Conservation (phyloP, 1,140 invertebrate species). For the Monochamus saltuarius region DNA sequence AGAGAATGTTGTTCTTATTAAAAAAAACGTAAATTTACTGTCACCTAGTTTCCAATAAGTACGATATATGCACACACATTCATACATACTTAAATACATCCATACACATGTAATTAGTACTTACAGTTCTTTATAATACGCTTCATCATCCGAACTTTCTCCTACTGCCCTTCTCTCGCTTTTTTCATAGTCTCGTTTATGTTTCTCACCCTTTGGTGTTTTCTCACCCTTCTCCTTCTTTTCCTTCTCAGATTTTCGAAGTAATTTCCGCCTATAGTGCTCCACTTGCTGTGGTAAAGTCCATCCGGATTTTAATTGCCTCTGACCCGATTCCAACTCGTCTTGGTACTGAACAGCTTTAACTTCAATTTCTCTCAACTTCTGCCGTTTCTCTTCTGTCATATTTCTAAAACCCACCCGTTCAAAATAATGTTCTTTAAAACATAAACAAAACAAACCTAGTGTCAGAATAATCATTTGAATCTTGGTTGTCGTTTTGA, state of each 20-base stretch:
- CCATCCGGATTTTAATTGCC: conserved; percentile 75
- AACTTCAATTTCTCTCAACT: conserved; percentile 89
- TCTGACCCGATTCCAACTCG: conserved; percentile 85
- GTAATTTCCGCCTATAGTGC: conserved; percentile 87
- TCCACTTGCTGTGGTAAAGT: conserved; percentile 82
- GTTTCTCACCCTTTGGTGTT: conserved; percentile 39
- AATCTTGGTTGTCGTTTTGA: conserved; percentile 47
- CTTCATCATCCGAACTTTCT: conserved; percentile 48
- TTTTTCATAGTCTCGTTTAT: conserved; percentile 47
- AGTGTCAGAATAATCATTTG: conserved; percentile 44
- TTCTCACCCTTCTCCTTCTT: conserved; percentile 47
- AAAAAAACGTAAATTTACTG: no score
- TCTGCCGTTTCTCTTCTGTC: conserved; percentile 76
- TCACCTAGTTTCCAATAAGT: no score
- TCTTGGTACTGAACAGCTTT: conserved; percentile 96
- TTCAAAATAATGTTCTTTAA: conserved; percentile 9
- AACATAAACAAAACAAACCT: conserved; percentile 31
- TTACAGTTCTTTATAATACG: conserved; percentile 50
- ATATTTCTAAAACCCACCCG: conserved; percentile 41
- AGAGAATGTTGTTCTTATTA: no score
- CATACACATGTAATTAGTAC: conserved; percentile 24
- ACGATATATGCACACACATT: no score
- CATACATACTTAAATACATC: no score
- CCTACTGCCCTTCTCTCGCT: conserved; percentile 34
- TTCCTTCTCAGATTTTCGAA: conserved; percentile 64